These are phyloP conservation scores for Bombus haemorrhoidalis DNA, from an alignment of 1,140 invertebrate species.

Conservation along the genomic window DNA sequence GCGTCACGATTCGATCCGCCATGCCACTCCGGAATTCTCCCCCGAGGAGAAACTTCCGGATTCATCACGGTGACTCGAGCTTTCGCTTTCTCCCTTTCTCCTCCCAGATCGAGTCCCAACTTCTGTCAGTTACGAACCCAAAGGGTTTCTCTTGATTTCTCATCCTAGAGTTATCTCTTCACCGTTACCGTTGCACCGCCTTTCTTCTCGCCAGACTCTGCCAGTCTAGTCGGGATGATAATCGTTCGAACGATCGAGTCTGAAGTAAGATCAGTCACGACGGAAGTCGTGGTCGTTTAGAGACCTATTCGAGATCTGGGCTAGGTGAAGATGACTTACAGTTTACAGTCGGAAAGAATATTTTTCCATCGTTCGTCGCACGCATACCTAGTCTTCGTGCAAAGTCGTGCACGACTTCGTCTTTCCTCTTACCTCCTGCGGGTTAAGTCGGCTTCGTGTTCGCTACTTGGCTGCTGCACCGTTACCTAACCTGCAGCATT, in stretches of 20 bases:
- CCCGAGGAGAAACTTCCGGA: constrained; percentile 61
- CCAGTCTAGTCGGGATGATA: constrained; percentile 17
- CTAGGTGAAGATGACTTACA: constrained; percentile 47
- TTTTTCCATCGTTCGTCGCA: background rate
- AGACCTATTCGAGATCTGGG: constrained; percentile 67
- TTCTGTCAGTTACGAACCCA: constrained; percentile 2
- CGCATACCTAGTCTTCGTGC: background rate
- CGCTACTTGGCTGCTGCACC: constrained; percentile 77
- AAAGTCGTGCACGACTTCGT: constrained; percentile 26
- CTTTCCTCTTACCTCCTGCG: constrained; percentile 53
- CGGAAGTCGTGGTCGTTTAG: constrained; percentile 19
- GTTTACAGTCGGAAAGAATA: background rate
- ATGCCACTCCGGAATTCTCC: constrained; percentile 55
- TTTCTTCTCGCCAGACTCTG: constrained; percentile 12
- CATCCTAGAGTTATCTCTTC: constrained; percentile 35
- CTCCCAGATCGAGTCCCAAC: background rate
- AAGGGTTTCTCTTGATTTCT: constrained; percentile 47
- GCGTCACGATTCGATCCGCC: constrained; percentile 62
- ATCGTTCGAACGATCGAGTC: constrained; percentile 47
- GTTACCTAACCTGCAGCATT: constrained; percentile 79
- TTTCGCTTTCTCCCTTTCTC: constrained; percentile 60
- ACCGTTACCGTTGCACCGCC: background rate
- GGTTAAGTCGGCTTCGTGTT: constrained; percentile 74
- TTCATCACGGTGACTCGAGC: constrained; percentile 28
- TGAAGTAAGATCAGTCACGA: constrained; percentile 65